phyloP scores from a whole-genome alignment of 2,888 invertebrate genomes.

The Diachrysia chrysitis region DNA sequence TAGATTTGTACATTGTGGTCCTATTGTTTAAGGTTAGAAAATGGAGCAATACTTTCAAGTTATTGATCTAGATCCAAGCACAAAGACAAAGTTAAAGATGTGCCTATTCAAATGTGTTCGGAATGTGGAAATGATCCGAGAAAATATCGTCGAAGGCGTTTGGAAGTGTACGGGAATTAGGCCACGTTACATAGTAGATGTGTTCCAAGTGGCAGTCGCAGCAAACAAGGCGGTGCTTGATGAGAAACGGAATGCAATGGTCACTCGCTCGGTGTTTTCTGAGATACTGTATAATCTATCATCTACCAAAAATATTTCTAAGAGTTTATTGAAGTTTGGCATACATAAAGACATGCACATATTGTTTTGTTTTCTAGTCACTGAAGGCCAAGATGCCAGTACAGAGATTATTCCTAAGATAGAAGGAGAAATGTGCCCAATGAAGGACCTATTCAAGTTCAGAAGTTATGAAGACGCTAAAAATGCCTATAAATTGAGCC shows the following conservation, averaged over 20 bases:
- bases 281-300: conserved; percentile 92
- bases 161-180: conserved; percentile 91
- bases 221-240: conserved; percentile 91
- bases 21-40: conserved; percentile 17
- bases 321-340: conserved; percentile 91
- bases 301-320: conserved; percentile 91
- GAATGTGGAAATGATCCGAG: conserved; percentile 88
- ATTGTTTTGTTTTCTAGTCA: conserved; percentile 76
- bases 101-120: conserved; percentile 89
- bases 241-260: conserved; percentile 82
- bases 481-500: conserved; percentile 90
- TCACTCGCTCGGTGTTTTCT: conserved; percentile 90
- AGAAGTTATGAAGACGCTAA: conserved; percentile 87
- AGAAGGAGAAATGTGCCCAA: conserved; percentile 86
- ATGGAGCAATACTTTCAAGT: conserved; percentile 69
- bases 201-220: conserved; percentile 90
- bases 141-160: conserved; percentile 87
- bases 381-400: conserved; percentile 62
- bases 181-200: conserved; percentile 89
- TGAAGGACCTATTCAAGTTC: conserved; percentile 83
- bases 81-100: conserved; percentile 80
- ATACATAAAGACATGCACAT: conserved; percentile 77
- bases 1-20: too few relatives aligned
- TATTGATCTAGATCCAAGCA: conserved; percentile 82
- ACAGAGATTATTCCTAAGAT: conserved; percentile 82